Base-by-base conservation (phyloP, 2,888 invertebrate genomes). In the Baronia brevicornis region DNA sequence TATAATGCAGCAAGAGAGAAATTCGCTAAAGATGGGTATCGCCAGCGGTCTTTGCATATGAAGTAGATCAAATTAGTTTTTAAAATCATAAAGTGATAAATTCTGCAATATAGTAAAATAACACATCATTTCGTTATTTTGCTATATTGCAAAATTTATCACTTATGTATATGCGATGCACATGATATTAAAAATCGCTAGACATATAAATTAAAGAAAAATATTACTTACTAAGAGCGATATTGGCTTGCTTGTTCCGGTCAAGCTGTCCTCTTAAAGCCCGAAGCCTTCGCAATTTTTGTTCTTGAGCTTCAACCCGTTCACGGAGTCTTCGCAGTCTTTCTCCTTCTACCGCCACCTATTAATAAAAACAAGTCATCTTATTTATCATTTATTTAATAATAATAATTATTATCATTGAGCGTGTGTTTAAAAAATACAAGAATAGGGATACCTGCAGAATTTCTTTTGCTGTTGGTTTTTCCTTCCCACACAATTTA, bases 221-320 rank as follows among this genome's bases (percentile, higher is more conserved):
- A 17, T 0, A 6, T 32, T 71, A 93, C 94, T 94, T 75, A 95
- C 95, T 95, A 69, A 95, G 89, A 54, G 94, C 92, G 59, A 93
- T 92, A 86, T 95, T 95, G 77, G 91, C 94, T 75, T 93, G 92
- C 78, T 95, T 94, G 78, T 94, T 94, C 61, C 95, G 90, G 74
- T 96, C 96, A 58, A 96, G 94, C 86, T 97, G 97, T 41, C 96
- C 97, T 49, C 96, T 88, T 60, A 97, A 88, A 51, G 96, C 95
- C 61, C 96, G 87, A 70, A 98, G 87, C 71, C 96, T 92, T 54
- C 96, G 89, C 70, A 97, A 87, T 82, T 97, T 97, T 68, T 95
- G 89, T 84, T 97, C 97, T 78, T 97, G 97, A 44, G 95, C 93
- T 75, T 97, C 96, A 54, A 97, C 95, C 51, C 95, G 91, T 65